Evolutionary conservation across 1,140 invertebrate genomes (phyloP).

Genomic region (Dendroctonus ponderosae): DNA sequence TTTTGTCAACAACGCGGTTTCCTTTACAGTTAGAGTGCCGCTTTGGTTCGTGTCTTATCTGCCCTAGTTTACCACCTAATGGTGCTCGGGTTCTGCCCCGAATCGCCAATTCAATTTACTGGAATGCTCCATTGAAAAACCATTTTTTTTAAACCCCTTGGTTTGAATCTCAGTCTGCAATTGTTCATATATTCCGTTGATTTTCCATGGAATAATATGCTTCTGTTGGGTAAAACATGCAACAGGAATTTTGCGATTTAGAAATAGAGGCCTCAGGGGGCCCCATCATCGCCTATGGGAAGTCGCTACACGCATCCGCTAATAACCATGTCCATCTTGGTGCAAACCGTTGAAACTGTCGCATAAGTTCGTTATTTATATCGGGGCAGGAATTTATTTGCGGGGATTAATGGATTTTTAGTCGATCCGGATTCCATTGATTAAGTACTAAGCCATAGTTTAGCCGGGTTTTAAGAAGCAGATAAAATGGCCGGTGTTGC

Average conservation of each 20-base stretch:
- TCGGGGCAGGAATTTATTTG: slow-evolving; percentile 11
- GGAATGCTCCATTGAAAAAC: background rate
- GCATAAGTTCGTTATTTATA: slow-evolving; percentile 29
- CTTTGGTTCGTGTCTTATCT: slow-evolving; percentile 12
- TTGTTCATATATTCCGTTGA: too few species aligned
- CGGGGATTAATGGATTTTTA: slow-evolving; percentile 24
- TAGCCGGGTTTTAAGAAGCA: too few species aligned
- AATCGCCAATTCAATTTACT: too few species aligned
- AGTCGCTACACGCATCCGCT: slow-evolving; percentile 19
- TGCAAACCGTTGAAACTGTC: slow-evolving; percentile 29
- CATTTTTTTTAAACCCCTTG: too few species aligned
- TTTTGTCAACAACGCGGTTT: slow-evolving; percentile 15
- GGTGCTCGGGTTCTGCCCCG: background rate
- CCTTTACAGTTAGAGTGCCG: slow-evolving; percentile 8
- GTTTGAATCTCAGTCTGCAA: too few species aligned
- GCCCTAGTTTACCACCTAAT: slow-evolving; percentile 9
- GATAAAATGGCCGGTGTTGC: too few species aligned
- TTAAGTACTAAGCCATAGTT: too few species aligned
- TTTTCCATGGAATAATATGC: background rate
- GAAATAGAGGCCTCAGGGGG: slow-evolving; percentile 20
- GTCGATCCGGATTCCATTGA: slow-evolving; percentile 17
- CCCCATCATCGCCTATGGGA: slow-evolving; percentile 16
- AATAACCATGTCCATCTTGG: slow-evolving; percentile 31
- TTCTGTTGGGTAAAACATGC: background rate
- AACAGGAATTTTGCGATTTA: slow-evolving; percentile 32